Base-by-base conservation (phyloP, 2,888 invertebrate genomes). In the Tenthredo scrophulariae region DNA sequence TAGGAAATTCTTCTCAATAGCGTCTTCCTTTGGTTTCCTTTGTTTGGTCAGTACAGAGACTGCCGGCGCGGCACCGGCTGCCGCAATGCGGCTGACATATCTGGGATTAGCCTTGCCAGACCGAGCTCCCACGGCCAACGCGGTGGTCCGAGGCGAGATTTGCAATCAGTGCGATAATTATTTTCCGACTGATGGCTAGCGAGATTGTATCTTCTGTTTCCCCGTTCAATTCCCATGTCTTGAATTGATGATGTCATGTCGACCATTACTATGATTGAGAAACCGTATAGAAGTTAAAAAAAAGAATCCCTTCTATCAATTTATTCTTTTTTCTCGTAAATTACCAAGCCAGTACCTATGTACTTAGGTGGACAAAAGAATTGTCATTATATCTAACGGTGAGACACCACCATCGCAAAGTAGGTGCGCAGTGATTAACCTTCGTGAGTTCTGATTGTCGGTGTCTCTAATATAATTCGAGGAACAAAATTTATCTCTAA, bases 121-220 rank as follows among this genome's bases (percentile, higher is more conserved):
- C 79, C 62, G 37, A 62, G 77, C 77, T 84, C 84, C 84, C 84
- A 84, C 84, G 79, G 84, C 77, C 84, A 65, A 83, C 83, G 65
- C 67, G 83, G 83, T 83, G 84, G 75, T 84, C 75, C 77, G 84
- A 75, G 67, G 77, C 77, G 75, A 84, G 77, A 84, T 84, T 67
- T 50, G 67, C 77, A 84, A 84, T 84, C 77, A 84, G 77, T 79
- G 84, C 84, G 75, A 84, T 79, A 84, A 84, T 84, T 84, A 84
- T 84, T 84, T 84, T 65, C 77, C 84, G 74, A 67, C 77, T 67
- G 77, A 67, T 84, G 84, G 15, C 79, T 74, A 9, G 43, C 65
- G 43, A 84, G 84, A 77, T 84, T 79, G 67, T 83, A 67, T 83
- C 80, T 62, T 65, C 33, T 80, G 58, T 74, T 84, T 43, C 50